Evolutionary conservation across 2,888 invertebrate species (phyloP), one percentile per base, ranked within the genome.

Genomic region (Drosophila nigricruria): DNA sequence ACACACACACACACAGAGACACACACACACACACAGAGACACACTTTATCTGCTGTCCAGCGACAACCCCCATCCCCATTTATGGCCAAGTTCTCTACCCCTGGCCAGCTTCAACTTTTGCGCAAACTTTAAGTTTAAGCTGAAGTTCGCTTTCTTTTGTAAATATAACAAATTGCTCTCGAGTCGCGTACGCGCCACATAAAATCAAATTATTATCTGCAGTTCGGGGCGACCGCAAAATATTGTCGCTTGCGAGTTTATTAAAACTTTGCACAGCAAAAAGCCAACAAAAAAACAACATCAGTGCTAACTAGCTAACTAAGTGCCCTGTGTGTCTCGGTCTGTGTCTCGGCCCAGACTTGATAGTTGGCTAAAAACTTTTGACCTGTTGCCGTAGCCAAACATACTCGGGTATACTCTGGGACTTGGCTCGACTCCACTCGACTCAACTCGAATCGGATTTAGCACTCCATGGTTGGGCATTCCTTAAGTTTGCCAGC

Each of bases 181-280:
- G 64, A 69, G 64, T 71, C 81, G 75, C 76, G 38, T 27, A 25
- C 25, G 68, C 67, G 68, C 71, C 61, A 62, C 63, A 80, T 79
- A 73, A 82, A 86, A 85, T 83, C 86, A 83, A 82, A 86, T 83
- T 83, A 82, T 79, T 85, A 82, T 81, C 76, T 71, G 57, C 60
- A 68, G 65, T 73, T 66, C 64, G 52, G 66, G 66, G 73, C 56
- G 77, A 57, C 67, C 66, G 52, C 68, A 82, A 81, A 79, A 83
- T 83, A 83, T 81, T 83, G 81, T 86, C 82, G 76, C 74, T 70
- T 70, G 73, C 71, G 69, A 79, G 87, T 81, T 86, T 83, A 86
- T 83, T 86, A 83, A 86, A 83, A 86, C 40, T 83, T 83, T 83
- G 34, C 53, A 67, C 36, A 70, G 65, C 66, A 53, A 14, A 67